Evolutionary conservation across 2,113 vertebrate species (phyloP).

Genomic region (Onychostruthus taczanowskii): DNA sequence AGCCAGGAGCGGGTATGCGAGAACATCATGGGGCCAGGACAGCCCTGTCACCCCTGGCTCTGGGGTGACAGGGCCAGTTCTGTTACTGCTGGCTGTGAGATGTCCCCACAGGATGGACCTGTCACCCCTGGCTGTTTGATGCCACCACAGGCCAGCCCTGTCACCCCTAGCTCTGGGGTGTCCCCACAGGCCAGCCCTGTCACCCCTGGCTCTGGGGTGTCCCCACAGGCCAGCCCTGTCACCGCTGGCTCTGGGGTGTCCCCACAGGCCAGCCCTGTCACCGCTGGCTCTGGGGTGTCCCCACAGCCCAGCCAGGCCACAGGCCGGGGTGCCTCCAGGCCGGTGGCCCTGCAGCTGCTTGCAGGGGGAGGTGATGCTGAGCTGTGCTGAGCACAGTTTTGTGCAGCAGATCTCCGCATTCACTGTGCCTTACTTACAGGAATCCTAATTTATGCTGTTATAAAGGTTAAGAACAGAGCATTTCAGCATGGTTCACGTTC

Average conservation of each 20-base stretch:
- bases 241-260: too few relatives aligned
- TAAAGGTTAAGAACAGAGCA: not conserved
- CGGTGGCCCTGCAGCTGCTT: rapidly evolving
- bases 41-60: rapidly evolving
- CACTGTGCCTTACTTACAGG: not conserved
- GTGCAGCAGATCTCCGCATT: not conserved
- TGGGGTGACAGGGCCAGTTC: too few relatives aligned
- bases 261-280: not conserved
- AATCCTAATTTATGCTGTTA: not conserved
- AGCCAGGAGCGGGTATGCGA: rapidly evolving
- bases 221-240: not conserved
- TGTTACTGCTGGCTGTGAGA: too few relatives aligned
- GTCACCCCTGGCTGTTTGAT: not conserved
- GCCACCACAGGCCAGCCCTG: not conserved
- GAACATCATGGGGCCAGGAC: not conserved
- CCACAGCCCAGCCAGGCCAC: rapidly evolving
- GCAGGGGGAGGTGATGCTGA: not conserved
- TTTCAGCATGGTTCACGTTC: not conserved
- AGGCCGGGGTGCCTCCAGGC: rapidly evolving
- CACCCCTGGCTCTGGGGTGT: rapidly evolving
- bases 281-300: rapidly evolving
- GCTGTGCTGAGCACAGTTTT: rapidly evolving
- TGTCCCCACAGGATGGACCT: not conserved
- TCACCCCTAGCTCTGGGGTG: too few relatives aligned
- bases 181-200: not conserved